Base-by-base conservation (phyloP, 2,797 vertebrate species). In the Picus viridis region DNA sequence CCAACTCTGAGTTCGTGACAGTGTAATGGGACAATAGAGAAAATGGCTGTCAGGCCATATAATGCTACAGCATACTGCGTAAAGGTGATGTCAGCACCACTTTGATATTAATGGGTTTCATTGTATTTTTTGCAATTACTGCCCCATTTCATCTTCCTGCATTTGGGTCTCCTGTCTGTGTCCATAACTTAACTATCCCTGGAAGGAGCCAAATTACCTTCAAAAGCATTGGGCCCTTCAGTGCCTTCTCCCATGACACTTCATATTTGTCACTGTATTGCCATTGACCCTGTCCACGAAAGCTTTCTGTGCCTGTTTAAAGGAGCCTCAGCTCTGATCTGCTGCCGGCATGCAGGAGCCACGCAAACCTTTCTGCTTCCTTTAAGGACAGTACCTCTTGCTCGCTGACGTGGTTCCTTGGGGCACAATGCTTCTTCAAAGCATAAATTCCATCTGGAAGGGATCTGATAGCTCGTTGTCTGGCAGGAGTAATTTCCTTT, bases 291-390 rank as follows among this genome's bases (percentile, higher is more conserved):
- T 5, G 4, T 84, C 27, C 34, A 49, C 1, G 7, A 85, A 62
- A 77, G 56, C 54, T 62, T 57, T 61, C 11, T n/a, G 18, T 15
- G 32, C 49, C 43, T 47, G 16, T 70, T 72, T 73, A 73, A 61
- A 65, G 84, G 47, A 89, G 16, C 15, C 34, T 77, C 58, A 75
- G 43, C 64, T 71, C 72, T 87, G 81, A 53, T 73, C 45, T 43
- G 59, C 41, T 32, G 34, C 43, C 27, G 26, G 8, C 70, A 86
- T 10, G 34, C 14, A 63, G 53, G 72, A 94, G 86, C 92, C 92
- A 76, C 2, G 10, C 65, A 92, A 96, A 93, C 84, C 72, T 86
- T 95, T 96, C 93, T 45, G 0, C 83, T 93, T 95, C 86, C 95
- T 95, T 86, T 70, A 73, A 83, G 84, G 79, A 71, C 65, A 11